Evolutionary conservation across 2,888 invertebrate species (phyloP).

Genomic region (Tubulanus polymorphus): DNA sequence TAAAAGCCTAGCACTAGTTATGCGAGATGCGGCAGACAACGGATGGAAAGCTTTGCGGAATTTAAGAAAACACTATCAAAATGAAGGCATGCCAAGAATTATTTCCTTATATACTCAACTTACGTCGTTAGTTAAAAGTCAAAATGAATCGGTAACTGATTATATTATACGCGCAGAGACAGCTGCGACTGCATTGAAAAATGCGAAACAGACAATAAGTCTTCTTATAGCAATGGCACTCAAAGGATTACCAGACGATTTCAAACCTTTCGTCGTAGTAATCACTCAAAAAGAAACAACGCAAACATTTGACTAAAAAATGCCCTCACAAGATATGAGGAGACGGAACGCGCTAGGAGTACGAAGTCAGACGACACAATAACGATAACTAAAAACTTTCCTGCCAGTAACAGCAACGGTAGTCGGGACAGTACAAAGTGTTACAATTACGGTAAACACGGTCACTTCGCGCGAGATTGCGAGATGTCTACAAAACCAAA

Average conservation of each 20-base stretch:
- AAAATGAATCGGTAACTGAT: constrained; percentile 17
- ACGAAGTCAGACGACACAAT: background rate
- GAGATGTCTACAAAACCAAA: no score
- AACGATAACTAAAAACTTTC: no score
- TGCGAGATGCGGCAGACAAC: constrained; percentile 22
- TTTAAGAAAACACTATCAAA: constrained; percentile 17
- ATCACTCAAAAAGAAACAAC: constrained; percentile 4
- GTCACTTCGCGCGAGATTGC: background rate
- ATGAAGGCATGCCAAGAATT: constrained; percentile 18
- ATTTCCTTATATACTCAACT: constrained; percentile 20
- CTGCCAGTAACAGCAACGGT: no score
- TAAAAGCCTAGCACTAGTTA: constrained; percentile 18
- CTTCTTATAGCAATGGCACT: constrained; percentile 13
- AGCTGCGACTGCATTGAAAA: constrained; percentile 9
- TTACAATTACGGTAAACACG: background rate
- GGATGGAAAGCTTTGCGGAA: constrained; percentile 21
- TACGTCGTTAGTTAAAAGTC: constrained; percentile 14
- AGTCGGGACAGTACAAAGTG: no score
- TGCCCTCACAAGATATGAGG: constrained; percentile 12
- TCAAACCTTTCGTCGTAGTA: constrained; percentile 4
- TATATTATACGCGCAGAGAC: constrained; percentile 15
- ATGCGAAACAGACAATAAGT: constrained; percentile 16
- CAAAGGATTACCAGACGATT: constrained; percentile 10
- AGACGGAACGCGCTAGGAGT: background rate
- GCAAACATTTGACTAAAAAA: constrained; percentile 13